A percentile compares a stretch with the other conserved stretches of the same genome.
phyloP scores from a whole-genome alignment of 2,113 vertebrate species.

The Mystacornis crossleyi region DNA sequence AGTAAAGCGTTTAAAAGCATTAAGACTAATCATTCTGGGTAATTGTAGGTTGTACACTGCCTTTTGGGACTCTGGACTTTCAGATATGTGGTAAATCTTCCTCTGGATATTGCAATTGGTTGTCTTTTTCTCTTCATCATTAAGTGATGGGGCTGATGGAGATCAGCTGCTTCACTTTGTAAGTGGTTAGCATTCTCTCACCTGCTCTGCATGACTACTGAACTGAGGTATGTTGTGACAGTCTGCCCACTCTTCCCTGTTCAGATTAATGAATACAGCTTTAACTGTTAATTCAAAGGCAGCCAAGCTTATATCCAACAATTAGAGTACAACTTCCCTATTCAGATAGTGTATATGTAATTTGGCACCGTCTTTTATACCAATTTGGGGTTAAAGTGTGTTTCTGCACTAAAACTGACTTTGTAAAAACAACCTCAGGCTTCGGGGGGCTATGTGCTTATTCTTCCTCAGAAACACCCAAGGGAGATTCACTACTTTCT shows the following conservation, averaged over 20 bases:
- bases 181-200: slow-evolving; percentile 45
- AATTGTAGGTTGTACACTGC: neutral
- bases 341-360: slow-evolving; percentile 29
- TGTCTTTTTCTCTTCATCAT: slow-evolving; percentile 24
- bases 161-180: slow-evolving; percentile 46
- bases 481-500: neutral
- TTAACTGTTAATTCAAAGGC: slow-evolving; percentile 80
- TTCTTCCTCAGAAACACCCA: neutral
- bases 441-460: neutral
- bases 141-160: slow-evolving; percentile 21
- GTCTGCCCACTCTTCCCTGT: slow-evolving; percentile 63
- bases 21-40: slow-evolving; percentile 59
- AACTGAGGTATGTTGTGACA: slow-evolving; percentile 79
- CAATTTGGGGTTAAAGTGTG: neutral
- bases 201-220: slow-evolving; percentile 73
- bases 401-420: neutral
- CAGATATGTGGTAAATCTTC: slow-evolving; percentile 25
- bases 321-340: slow-evolving; percentile 73
- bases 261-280: slow-evolving; percentile 80
- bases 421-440: neutral
- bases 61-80: slow-evolving; percentile 8
- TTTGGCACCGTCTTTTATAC: slow-evolving; percentile 7
- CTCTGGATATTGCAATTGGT: neutral
- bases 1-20: slow-evolving; percentile 55
- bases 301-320: slow-evolving; percentile 79